Evolutionary conservation across 2,888 invertebrate species (phyloP).

Genomic region (Chrysotoxum bicinctum): DNA sequence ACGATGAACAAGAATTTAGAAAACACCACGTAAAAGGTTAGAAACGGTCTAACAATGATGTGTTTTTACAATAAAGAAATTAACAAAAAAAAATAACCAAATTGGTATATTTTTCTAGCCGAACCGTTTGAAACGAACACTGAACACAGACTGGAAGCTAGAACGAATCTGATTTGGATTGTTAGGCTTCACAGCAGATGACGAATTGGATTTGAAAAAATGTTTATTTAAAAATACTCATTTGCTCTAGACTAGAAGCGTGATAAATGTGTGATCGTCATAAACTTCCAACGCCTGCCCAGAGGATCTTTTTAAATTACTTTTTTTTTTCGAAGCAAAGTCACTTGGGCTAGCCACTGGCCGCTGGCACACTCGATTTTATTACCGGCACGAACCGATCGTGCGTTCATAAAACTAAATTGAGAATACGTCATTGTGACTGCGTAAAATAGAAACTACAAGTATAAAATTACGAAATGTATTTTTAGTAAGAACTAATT

Average conservation of each 20-base stretch:
- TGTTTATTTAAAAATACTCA: constrained; percentile 57
- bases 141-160: constrained; percentile 55
- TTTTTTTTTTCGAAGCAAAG: neutral
- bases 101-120: neutral
- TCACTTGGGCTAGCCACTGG: neutral
- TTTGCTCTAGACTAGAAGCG: constrained; percentile 17
- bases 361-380: constrained; percentile 28
- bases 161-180: neutral
- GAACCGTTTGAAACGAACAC: constrained; percentile 45
- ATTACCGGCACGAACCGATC: constrained; percentile 4
- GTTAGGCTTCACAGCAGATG: constrained; percentile 24
- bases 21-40: constrained; percentile 47
- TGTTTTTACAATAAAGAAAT: constrained; percentile 31
- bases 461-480: constrained; percentile 70
- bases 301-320: constrained; percentile 4
- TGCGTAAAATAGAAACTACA: constrained; percentile 54
- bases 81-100: neutral
- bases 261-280: constrained; percentile 56
- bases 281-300: constrained; percentile 68
- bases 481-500: constrained; percentile 65
- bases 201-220: constrained; percentile 43
- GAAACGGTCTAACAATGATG: constrained; percentile 37
- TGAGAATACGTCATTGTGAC: constrained; percentile 54
- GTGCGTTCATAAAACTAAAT: constrained; percentile 19
- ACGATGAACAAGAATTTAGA: constrained; percentile 34